Evolutionary conservation across 2,888 invertebrate species (phyloP), one percentile per base, ranked within the genome.

Genomic region (Ptilodon capucinus): DNA sequence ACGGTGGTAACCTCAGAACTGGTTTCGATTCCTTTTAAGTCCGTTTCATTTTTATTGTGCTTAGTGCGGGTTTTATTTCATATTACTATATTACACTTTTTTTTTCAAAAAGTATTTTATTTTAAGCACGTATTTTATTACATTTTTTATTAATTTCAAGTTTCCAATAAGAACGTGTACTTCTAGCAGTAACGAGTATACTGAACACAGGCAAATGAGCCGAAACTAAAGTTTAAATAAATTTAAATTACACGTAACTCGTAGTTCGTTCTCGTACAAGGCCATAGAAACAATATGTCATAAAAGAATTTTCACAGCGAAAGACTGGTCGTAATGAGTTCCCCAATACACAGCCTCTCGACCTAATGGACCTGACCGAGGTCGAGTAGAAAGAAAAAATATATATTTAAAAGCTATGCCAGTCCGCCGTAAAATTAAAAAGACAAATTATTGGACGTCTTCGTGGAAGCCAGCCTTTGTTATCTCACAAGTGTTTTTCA

Each of bases 361-460:
- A 81, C 83, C 83, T 86, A 87, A 85, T 86, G 87, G 87, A 75
- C 72, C 74, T 75, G 73, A 74, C 80, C 76, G 83, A 79, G 84
- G 84, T 84, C 81, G 79, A 75, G 72, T 77, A 78, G 76, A 79
- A 74, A 65, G 52, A 73, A 74, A 83, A 79, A 84, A 83, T 84
- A 81, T 84, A 81, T 80, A 85, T 85, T 87, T 82, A 82, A 89
- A 85, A 86, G 84, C 86, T 79, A 86, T 84, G 82, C 78, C 86
- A 87, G 87, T 87, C 86, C 84, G 84, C 80, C 79, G 86, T 89
- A 86, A 91, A 90, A 90, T 91, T 90, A 90, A 91, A 91, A 91
- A 89, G 90, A 90, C 90, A 91, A 91, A 90, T 91, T 91, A 91
- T 91, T 87, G 87, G 81, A 88, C 86, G 85, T 89, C 84, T 91